Percentiles rank a stretch among this genome's conserved stretches.
Evolutionary conservation across 1,140 invertebrate genomes (phyloP).

Genomic region (Drosophila teissieri): DNA sequence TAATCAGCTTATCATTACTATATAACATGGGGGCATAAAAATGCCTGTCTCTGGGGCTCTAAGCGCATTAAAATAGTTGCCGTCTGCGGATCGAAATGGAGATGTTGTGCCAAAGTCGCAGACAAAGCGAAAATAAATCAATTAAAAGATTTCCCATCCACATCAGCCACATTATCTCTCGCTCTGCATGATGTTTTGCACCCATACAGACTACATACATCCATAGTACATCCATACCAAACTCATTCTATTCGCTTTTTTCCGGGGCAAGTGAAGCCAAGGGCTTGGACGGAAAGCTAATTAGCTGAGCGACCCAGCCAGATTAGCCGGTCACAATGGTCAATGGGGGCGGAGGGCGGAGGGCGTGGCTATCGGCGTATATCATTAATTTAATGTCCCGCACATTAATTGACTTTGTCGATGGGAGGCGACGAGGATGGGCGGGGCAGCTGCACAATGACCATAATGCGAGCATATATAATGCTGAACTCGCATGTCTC

Average conservation of each 20-base stretch:
- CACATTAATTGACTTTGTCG: constrained; percentile 59
- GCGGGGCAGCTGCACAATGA: constrained; percentile 18
- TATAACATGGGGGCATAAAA: constrained; percentile 47
- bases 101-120: constrained; percentile 17
- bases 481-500: constrained; percentile 14
- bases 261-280: constrained; percentile 6
- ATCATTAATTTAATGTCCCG: constrained; percentile 80
- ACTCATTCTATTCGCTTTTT: not conserved
- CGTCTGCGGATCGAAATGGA: constrained; percentile 9
- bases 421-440: constrained; percentile 3
- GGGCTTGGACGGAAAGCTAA: constrained; percentile 56
- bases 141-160: constrained; percentile 65
- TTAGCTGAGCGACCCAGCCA: constrained; percentile 59
- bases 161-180: not conserved
- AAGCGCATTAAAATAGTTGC: constrained; percentile 73
- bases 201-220: not conserved
- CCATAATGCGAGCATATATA: constrained; percentile 50
- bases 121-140: constrained; percentile 67
- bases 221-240: too few species aligned
- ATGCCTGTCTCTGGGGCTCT: constrained; percentile 50
- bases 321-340: constrained; percentile 13
- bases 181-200: constrained; percentile 3
- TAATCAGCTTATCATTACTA: constrained; percentile 82
- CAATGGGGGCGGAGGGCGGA: not conserved
- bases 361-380: constrained; percentile 59